These are phyloP conservation scores for Acestrorhynchus altus DNA, from an alignment of 2,797 vertebrate genomes.

Conservation along the genomic window DNA sequence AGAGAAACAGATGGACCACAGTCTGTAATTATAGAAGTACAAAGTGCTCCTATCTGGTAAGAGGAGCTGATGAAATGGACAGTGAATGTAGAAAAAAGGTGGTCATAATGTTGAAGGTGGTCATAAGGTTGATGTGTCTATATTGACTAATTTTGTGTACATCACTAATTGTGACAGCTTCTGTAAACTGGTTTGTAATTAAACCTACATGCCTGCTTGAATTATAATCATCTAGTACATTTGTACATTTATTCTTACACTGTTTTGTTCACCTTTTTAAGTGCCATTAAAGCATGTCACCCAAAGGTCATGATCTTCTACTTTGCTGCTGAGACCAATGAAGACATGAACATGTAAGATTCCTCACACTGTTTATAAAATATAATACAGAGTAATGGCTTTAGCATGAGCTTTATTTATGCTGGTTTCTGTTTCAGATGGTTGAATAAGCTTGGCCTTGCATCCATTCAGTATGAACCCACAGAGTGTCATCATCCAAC, in stretches of 20 bases:
- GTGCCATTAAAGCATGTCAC: slow-evolving; percentile 96
- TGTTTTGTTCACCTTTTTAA: slow-evolving; percentile 56
- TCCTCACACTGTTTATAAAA: background rate
- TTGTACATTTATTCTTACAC: background rate
- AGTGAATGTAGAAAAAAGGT: too few relatives aligned
- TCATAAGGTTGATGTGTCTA: too few relatives aligned
- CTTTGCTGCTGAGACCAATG: slow-evolving; percentile 92
- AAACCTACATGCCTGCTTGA: background rate
- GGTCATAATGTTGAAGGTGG: too few relatives aligned
- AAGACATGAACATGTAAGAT: slow-evolving; percentile 95
- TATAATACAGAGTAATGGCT: background rate
- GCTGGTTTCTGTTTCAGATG: slow-evolving; percentile 79
- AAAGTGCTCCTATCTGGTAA: too few relatives aligned
- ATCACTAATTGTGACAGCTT: too few relatives aligned
- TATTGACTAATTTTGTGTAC: too few relatives aligned
- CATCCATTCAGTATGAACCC: slow-evolving; percentile 84
- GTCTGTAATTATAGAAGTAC: too few relatives aligned
- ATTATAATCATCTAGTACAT: background rate
- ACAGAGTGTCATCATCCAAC: slow-evolving; percentile 68
- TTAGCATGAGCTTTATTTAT: background rate
- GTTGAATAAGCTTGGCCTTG: slow-evolving; percentile 93
- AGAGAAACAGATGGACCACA: too few relatives aligned
- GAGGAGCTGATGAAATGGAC: too few relatives aligned
- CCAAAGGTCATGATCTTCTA: slow-evolving; percentile 95
- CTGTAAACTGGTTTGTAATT: too few relatives aligned